Evolutionary conservation across 2,113 vertebrate species (phyloP).

Genomic region (Miniopterus natalensis): DNA sequence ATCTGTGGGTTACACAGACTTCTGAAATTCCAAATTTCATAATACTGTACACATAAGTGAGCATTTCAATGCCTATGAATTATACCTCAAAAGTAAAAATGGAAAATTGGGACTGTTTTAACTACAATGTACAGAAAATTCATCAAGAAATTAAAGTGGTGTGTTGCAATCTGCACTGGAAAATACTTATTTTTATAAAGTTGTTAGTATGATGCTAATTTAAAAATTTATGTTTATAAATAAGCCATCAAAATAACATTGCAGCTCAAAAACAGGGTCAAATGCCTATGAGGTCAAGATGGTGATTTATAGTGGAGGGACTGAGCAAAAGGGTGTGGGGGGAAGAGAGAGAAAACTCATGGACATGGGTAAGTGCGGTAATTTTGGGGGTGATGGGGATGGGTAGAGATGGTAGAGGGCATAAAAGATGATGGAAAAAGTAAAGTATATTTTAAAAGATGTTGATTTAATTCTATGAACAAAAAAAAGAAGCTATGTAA

Average conservation of each 20-base stretch:
- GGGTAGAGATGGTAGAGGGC: no score
- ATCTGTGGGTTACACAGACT: neutral
- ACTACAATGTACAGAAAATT: neutral
- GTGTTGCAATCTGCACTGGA: neutral
- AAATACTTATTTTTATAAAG: neutral
- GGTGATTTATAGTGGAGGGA: neutral
- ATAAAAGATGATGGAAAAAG: no score
- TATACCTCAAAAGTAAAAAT: neutral
- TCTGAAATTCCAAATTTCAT: conserved; percentile 2
- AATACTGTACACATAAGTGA: neutral
- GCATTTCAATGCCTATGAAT: neutral
- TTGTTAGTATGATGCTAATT: neutral
- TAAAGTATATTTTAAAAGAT: no score
- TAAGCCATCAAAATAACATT: neutral
- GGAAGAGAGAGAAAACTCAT: no score
- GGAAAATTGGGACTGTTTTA: neutral
- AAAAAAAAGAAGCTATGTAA: neutral
- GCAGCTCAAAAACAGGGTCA: neutral
- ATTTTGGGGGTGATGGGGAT: no score
- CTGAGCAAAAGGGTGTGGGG: no score
- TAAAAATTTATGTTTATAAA: neutral
- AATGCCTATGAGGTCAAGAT: neutral
- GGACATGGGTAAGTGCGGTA: no score
- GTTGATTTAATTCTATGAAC: neutral
- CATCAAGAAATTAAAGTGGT: neutral